Conservation (phyloP, 2,113 vertebrate genomes). For the Edolisoma coerulescens region DNA sequence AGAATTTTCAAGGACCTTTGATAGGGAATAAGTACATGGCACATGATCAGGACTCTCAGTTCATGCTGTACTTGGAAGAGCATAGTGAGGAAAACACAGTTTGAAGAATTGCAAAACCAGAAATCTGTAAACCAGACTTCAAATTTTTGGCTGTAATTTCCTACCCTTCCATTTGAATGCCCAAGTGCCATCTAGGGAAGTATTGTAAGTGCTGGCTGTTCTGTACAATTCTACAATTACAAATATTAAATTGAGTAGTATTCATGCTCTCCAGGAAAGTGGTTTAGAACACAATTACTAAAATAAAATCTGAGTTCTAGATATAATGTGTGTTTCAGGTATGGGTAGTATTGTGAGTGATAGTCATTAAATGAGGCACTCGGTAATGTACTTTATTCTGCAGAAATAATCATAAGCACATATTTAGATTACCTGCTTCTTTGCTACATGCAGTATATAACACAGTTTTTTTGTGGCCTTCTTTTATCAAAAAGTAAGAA, state of each 20-base stretch:
- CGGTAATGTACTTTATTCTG: background rate
- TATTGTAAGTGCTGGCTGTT: background rate
- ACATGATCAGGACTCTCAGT: background rate
- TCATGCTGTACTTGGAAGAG: slow-evolving; percentile 19
- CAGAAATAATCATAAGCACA: background rate
- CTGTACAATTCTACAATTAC: background rate
- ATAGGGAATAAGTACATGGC: background rate
- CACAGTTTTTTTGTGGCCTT: background rate
- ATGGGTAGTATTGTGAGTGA: background rate
- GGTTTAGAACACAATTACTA: background rate
- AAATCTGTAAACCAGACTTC: background rate
- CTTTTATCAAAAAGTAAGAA: background rate
- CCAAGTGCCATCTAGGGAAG: background rate
- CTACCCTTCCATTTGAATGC: background rate
- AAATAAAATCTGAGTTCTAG: background rate
- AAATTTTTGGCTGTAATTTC: background rate
- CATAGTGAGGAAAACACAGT: background rate
- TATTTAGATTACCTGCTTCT: background rate
- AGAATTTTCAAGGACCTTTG: background rate
- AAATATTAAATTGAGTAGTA: background rate
- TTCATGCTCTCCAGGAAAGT: background rate
- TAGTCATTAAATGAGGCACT: background rate
- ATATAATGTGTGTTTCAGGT: background rate
- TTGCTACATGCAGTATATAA: background rate
- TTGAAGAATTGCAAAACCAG: background rate